phyloP scores from a whole-genome alignment of 2,797 vertebrate genomes.

The Spinibarbus caldwelli region DNA sequence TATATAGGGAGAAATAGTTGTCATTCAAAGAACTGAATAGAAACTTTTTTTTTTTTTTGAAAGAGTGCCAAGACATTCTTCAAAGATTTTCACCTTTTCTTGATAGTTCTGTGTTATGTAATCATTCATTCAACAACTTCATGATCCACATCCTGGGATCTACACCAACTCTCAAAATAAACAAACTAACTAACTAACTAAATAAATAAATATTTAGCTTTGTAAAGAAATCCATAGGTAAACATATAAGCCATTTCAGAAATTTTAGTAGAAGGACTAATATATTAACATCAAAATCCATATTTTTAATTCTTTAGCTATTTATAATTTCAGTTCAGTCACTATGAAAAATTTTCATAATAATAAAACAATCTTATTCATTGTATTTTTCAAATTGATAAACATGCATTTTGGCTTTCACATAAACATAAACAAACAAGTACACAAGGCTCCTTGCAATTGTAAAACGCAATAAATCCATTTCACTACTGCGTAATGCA shows the following conservation, averaged over 20 bases:
- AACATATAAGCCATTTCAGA: background rate
- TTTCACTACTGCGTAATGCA: conserved; percentile 25
- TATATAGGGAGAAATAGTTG: background rate
- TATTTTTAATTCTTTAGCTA: background rate
- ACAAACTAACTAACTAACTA: background rate
- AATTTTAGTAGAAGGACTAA: background rate
- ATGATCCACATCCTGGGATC: background rate
- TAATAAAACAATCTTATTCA: background rate
- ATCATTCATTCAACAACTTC: background rate
- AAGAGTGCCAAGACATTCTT: background rate
- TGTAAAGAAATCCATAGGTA: background rate
- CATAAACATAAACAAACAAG: conserved; percentile 33
- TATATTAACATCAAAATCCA: background rate
- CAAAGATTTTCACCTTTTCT: background rate
- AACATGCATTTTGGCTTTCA: conserved; percentile 1
- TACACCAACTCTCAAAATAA: background rate
- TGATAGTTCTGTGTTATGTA: background rate
- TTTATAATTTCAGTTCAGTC: background rate
- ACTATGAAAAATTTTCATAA: background rate
- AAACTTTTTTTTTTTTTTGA: background rate
- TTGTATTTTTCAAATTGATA: conserved; percentile 12
- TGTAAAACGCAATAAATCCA: conserved; percentile 29
- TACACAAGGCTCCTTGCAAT: background rate
- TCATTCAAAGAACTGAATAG: background rate
- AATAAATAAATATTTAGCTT: background rate